phyloP scores from a whole-genome alignment of 2,797 vertebrate species.

The Phaenicophaeus curvirostris region DNA sequence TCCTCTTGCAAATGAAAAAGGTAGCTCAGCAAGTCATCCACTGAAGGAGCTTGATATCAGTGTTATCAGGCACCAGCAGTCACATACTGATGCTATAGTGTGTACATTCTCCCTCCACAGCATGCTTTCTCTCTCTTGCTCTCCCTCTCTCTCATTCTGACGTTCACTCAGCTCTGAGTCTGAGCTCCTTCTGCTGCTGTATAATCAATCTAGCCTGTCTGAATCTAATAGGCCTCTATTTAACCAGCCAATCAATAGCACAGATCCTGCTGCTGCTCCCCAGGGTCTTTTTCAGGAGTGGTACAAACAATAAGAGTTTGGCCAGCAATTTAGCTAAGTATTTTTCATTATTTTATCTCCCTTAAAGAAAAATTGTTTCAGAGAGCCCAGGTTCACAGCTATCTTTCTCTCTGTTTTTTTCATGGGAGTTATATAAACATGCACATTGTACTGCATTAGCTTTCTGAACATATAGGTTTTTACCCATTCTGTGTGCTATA shows the following conservation, averaged over 20 bases:
- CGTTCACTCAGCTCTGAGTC: slow-evolving; percentile 67
- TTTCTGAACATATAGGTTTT: slow-evolving; percentile 1
- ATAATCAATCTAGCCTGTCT: slow-evolving; percentile 78
- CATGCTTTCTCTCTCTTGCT: neutral
- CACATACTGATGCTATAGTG: slow-evolving; percentile 51
- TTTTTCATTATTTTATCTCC: slow-evolving; percentile 67
- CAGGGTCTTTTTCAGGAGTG: slow-evolving; percentile 67
- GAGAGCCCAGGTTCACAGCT: slow-evolving; percentile 11
- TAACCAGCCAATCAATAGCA: slow-evolving; percentile 84
- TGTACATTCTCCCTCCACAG: slow-evolving; percentile 27
- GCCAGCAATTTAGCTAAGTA: slow-evolving; percentile 67
- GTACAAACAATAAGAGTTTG: slow-evolving; percentile 74
- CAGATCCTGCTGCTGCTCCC: slow-evolving; percentile 69
- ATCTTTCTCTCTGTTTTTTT: neutral
- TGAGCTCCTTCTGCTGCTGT: slow-evolving; percentile 70
- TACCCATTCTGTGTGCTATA: neutral
- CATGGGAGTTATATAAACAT: neutral
- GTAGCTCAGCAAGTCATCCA: slow-evolving; percentile 77
- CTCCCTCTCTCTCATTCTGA: slow-evolving; percentile 65
- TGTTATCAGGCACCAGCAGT: slow-evolving; percentile 65
- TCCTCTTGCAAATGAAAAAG: slow-evolving; percentile 77
- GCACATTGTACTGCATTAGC: neutral
- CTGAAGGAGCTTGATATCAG: slow-evolving; percentile 68
- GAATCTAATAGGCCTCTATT: slow-evolving; percentile 79
- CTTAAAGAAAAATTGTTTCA: neutral